These are phyloP conservation scores for Pristionchus arcanus DNA, from an alignment of 2,888 invertebrate species.

Conservation along the genomic window DNA sequence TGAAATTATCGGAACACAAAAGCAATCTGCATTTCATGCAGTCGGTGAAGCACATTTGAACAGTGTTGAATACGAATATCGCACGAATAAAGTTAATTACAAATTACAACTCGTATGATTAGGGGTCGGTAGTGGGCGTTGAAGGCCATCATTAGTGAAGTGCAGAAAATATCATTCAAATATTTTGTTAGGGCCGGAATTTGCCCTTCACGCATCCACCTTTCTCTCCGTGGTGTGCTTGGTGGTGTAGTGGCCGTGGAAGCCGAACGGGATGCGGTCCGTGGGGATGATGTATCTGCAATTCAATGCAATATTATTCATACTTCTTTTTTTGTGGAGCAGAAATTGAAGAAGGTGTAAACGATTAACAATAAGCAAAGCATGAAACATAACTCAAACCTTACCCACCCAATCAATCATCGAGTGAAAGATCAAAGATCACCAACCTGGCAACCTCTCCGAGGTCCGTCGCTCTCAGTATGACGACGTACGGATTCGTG, in stretches of 20 bases:
- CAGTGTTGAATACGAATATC: background rate
- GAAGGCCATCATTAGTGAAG: too few relatives aligned
- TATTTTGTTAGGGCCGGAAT: too few relatives aligned
- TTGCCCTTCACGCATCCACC: background rate
- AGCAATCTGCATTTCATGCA: too few relatives aligned
- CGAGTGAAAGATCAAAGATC: background rate
- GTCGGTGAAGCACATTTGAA: too few relatives aligned
- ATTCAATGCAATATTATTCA: too few relatives aligned
- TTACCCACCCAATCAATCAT: too few relatives aligned
- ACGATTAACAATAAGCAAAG: too few relatives aligned
- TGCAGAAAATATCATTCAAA: background rate
- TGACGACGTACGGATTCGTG: conserved; percentile 82
- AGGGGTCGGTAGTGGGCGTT: background rate
- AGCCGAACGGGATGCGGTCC: conserved; percentile 53
- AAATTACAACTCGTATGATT: too few relatives aligned
- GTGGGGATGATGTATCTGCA: conserved; percentile 17
- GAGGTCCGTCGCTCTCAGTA: conserved; percentile 87
- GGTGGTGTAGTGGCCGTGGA: conserved; percentile 37
- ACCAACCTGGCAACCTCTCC: conserved; percentile 81
- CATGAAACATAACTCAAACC: too few relatives aligned
- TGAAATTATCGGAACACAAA: too few relatives aligned
- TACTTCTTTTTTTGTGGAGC: too few relatives aligned
- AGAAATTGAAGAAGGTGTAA: too few relatives aligned
- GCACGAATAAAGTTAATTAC: background rate
- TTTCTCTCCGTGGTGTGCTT: conserved; percentile 10